Percentiles rank a stretch among this genome's conserved stretches.
phyloP scores from a whole-genome alignment of 92 coral and sea anemone genomes.

The Umimayanthus chanpuru region DNA sequence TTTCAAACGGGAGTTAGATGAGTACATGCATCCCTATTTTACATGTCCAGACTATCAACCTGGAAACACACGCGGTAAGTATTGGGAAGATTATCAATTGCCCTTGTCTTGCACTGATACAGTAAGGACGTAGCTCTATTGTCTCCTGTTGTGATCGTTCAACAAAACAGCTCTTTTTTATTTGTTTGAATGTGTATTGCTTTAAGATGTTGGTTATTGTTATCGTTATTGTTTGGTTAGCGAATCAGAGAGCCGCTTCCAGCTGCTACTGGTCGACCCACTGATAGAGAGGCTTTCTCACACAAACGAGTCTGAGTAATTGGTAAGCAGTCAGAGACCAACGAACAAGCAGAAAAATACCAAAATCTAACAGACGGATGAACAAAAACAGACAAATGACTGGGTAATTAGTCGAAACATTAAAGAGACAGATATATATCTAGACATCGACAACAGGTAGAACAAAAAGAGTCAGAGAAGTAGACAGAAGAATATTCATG shows the following conservation, averaged over 20 bases:
- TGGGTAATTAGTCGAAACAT: neutral
- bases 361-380: neutral
- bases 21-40: conserved; percentile 6
- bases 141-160: no score
- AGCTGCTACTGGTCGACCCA: no score
- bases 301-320: no score
- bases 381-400: neutral
- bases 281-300: no score
- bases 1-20: conserved; percentile 37
- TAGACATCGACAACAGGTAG: neutral
- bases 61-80: neutral
- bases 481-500: neutral
- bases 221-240: no score
- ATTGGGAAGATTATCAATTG: neutral
- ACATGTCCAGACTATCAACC: conserved; percentile 17
- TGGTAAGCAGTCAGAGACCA: neutral
- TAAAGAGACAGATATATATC: neutral
- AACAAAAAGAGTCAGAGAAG: neutral
- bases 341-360: no score
- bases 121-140: no score
- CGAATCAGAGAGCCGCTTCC: no score
- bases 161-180: no score
- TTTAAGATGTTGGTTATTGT: no score
- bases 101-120: neutral
- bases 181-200: no score